Evolutionary conservation across 2,888 invertebrate genomes (phyloP).

Genomic region (Graphium colonna): DNA sequence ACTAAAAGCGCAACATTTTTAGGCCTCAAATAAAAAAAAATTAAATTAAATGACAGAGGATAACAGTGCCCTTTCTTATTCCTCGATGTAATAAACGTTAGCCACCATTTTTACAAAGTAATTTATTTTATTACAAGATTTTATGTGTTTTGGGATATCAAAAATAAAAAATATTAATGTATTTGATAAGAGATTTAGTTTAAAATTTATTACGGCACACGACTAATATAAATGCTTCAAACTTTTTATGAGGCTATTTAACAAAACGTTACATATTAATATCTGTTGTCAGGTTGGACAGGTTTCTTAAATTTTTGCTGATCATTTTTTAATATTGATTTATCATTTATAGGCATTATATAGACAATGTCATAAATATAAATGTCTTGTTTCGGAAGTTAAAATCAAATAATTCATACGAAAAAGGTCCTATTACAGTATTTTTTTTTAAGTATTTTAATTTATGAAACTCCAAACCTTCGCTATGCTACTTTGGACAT

Average conservation of each 20-base stretch:
- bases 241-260: neutral
- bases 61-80: no score
- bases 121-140: neutral
- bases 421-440: no score
- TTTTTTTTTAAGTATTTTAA: no score
- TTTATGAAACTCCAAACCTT: no score
- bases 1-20: no score
- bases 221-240: neutral
- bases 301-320: neutral
- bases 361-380: neutral
- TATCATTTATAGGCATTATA: neutral
- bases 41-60: no score
- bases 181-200: neutral
- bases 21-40: no score
- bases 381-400: neutral
- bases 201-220: neutral
- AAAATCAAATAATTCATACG: no score
- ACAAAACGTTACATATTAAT: neutral
- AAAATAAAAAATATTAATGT: neutral
- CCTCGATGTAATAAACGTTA: no score
- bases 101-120: no score
- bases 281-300: neutral
- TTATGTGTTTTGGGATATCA: neutral
- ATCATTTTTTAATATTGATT: neutral
- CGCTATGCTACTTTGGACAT: neutral